Percentiles rank a stretch among this genome's conserved stretches.
Conservation (phyloP, 2,797 vertebrate species). For the Heteromormyrus szaboi region DNA sequence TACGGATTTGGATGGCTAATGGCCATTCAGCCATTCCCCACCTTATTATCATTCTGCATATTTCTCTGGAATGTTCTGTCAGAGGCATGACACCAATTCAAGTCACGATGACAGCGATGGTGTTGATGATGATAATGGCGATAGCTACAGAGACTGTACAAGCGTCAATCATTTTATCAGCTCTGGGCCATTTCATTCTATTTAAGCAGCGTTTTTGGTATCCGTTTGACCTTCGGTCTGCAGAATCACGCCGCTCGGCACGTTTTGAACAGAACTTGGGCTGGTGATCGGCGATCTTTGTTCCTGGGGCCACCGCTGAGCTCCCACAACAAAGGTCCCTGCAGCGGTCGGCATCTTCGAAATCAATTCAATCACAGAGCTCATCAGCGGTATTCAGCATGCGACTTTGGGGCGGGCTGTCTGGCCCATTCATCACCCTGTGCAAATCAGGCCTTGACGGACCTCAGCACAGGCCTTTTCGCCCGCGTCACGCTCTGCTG, state of each 20-base stretch:
- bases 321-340: conserved; percentile 15
- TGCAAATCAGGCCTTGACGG: conserved; percentile 1
- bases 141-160: neutral
- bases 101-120: neutral
- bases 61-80: neutral
- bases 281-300: conserved; percentile 29
- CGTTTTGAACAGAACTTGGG: neutral
- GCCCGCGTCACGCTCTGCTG: conserved; percentile 41
- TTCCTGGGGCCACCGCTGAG: conserved; percentile 18
- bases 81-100: neutral
- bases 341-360: conserved; percentile 45
- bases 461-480: conserved; percentile 43
- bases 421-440: conserved; percentile 14
- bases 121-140: neutral
- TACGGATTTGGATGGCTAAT: neutral
- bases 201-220: neutral
- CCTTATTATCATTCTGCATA: neutral
- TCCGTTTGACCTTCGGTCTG: neutral
- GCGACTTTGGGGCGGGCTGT: conserved; percentile 29
- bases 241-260: neutral
- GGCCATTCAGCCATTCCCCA: neutral
- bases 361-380: conserved; percentile 66
- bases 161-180: neutral
- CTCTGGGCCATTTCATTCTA: neutral
- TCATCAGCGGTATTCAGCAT: conserved; percentile 45